These are phyloP conservation scores for Gymnarchus niloticus DNA, from an alignment of 2,113 vertebrate species.

Conservation along the genomic window DNA sequence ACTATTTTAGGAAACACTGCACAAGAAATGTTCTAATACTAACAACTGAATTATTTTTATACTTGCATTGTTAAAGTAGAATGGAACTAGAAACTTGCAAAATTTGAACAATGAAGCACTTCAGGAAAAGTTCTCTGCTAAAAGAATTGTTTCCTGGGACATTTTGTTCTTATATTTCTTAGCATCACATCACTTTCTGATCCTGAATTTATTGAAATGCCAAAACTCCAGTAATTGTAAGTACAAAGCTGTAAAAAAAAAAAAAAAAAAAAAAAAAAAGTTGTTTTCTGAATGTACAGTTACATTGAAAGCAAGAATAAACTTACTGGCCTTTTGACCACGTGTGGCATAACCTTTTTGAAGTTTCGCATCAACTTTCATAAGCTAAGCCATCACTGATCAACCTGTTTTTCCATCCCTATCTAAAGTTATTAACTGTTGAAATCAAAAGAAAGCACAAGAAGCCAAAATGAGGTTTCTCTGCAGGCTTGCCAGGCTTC, in stretches of 20 bases:
- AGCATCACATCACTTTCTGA: neutral
- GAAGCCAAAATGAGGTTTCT: neutral
- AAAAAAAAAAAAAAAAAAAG: no score
- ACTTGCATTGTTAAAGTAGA: no score
- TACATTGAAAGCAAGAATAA: neutral
- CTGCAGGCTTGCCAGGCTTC: neutral
- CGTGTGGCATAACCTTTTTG: no score
- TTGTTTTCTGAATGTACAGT: neutral
- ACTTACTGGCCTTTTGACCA: neutral
- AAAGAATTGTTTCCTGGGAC: neutral
- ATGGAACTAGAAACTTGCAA: neutral
- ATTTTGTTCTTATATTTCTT: neutral
- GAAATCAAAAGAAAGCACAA: neutral
- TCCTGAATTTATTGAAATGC: neutral
- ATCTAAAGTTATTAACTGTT: neutral
- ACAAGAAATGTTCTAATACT: neutral
- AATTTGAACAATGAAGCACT: neutral
- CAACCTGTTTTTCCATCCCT: neutral
- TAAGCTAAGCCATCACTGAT: neutral
- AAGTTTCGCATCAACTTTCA: no score
- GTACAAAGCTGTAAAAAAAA: no score
- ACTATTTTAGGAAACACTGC: conserved; percentile 2
- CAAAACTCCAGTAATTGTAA: neutral
- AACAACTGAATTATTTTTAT: neutral
- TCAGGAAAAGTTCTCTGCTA: neutral